Percentiles rank a stretch among this genome's conserved stretches.
Conservation (phyloP, 2,113 vertebrate genomes). For the Megaptera novaeangliae region DNA sequence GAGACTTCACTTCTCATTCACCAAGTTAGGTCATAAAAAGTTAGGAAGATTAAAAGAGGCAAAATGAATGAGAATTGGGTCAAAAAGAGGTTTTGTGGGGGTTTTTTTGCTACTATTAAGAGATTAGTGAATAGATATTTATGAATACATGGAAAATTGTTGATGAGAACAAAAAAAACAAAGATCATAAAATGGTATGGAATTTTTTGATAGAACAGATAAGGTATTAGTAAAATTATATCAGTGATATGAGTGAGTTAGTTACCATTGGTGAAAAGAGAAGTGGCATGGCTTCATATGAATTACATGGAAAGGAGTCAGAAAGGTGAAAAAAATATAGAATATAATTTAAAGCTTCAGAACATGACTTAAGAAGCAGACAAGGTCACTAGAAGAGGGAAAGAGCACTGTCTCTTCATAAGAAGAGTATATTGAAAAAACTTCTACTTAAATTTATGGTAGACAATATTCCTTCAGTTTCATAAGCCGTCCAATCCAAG, state of each 20-base stretch:
- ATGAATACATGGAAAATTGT: neutral
- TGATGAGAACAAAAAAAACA: neutral
- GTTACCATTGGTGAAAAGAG: neutral
- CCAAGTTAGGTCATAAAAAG: neutral
- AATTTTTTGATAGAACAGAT: neutral
- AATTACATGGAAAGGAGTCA: neutral
- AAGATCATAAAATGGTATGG: neutral
- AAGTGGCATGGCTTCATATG: neutral
- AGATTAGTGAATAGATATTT: neutral
- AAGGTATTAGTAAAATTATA: neutral
- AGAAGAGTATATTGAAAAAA: neutral
- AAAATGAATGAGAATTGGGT: neutral
- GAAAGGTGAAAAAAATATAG: neutral
- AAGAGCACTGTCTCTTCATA: neutral
- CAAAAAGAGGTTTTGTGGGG: neutral
- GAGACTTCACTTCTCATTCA: neutral
- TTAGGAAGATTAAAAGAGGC: neutral
- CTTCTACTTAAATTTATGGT: neutral
- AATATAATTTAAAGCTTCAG: neutral
- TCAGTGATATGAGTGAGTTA: neutral
- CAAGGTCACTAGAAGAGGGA: neutral
- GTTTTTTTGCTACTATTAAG: neutral
- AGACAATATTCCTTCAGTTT: neutral
- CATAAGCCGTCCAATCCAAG: neutral
- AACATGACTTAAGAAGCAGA: neutral